Percentiles rank a stretch among this genome's conserved stretches.
Evolutionary conservation across 53 echinoderm and acorn worm species (phyloP).

Genomic region (Echinometra lucunter): DNA sequence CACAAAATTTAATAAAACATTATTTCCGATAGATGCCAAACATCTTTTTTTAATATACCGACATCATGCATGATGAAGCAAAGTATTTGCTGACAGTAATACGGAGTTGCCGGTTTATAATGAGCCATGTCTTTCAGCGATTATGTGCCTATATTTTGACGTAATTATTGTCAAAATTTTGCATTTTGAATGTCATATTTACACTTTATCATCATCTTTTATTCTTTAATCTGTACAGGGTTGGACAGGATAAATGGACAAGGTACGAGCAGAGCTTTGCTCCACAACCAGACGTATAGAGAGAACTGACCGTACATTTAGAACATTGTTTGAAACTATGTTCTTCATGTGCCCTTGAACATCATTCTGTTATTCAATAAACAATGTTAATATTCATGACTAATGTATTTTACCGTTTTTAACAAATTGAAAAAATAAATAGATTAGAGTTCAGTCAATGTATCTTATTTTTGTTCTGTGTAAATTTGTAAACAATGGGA

Average conservation of each 20-base stretch:
- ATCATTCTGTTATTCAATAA: not conserved
- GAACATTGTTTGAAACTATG: not conserved
- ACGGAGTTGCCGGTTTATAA: too few species aligned
- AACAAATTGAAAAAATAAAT: not conserved
- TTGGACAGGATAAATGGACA: slow-evolving; percentile 81
- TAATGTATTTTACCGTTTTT: not conserved
- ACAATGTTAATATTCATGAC: not conserved
- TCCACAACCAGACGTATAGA: slow-evolving; percentile 48
- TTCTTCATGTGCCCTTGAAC: not conserved
- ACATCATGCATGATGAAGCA: too few species aligned
- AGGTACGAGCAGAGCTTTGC: slow-evolving; percentile 78
- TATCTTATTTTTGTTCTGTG: not conserved
- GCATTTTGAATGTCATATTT: not conserved
- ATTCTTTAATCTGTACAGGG: slow-evolving; percentile 48
- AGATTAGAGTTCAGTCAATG: not conserved
- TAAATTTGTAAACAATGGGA: not conserved
- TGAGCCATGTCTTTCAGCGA: too few species aligned
- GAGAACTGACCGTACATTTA: not conserved
- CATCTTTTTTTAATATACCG: too few species aligned
- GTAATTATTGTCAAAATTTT: too few species aligned
- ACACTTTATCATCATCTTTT: not conserved
- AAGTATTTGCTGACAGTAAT: too few species aligned
- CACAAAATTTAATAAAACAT: too few species aligned
- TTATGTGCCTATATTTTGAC: too few species aligned
- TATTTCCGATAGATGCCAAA: too few species aligned